phyloP scores from a whole-genome alignment of 1,140 invertebrate species.

The Apis cerana region DNA sequence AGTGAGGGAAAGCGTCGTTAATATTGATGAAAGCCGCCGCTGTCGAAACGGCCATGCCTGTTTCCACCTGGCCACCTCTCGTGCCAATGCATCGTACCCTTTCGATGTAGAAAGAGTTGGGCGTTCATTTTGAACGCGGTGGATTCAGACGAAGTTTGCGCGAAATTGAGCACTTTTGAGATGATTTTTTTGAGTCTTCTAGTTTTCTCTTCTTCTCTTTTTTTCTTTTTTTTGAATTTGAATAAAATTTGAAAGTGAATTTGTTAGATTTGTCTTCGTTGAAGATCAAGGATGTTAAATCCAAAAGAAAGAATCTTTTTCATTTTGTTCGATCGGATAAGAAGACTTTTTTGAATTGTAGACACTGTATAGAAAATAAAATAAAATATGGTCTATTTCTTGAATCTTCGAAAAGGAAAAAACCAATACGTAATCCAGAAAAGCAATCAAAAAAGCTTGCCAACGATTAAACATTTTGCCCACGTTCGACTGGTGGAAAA shows the following conservation, averaged over 20 bases:
- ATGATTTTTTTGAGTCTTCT: no score
- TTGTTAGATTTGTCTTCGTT: no score
- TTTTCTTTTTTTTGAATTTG: no score
- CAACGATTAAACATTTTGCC: slow-evolving; percentile 3
- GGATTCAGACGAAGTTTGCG: background rate
- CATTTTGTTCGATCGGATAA: no score
- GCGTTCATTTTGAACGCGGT: background rate
- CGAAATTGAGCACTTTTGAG: no score
- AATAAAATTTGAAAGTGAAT: no score
- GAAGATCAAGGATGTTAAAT: no score
- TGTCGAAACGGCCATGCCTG: slow-evolving; percentile 35
- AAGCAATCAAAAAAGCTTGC: background rate
- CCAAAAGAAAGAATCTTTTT: no score
- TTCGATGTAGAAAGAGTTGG: background rate
- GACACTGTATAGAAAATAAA: no score
- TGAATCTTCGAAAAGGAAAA: background rate
- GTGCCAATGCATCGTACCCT: background rate
- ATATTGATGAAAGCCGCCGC: slow-evolving; percentile 54
- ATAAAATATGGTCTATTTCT: no score
- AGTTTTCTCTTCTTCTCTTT: no score
- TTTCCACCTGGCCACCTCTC: slow-evolving; percentile 3
- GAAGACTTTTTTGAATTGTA: no score
- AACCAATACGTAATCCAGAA: background rate
- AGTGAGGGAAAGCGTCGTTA: slow-evolving; percentile 52
- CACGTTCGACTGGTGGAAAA: background rate